A percentile compares a stretch with the other conserved stretches of the same genome.
phyloP scores from a whole-genome alignment of 2,113 vertebrate genomes.

The western clawed frog (Xenopus tropicalis) region DNA sequence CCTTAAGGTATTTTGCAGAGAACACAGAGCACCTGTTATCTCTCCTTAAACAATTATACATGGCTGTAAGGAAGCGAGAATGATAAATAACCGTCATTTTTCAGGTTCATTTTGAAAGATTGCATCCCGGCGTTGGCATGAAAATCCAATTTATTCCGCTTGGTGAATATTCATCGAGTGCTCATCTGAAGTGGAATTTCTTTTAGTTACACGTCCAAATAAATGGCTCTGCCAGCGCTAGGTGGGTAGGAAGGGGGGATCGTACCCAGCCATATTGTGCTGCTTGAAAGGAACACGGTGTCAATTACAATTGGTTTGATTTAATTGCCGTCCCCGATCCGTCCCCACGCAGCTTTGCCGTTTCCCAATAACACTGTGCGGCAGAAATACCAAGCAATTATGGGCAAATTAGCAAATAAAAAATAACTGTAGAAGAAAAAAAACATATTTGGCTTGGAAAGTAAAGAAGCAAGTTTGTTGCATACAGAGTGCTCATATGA shows the following conservation, averaged over 20 bases:
- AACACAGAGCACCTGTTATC: no score
- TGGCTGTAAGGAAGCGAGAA: no score
- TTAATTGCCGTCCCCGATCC: conserved; percentile 1
- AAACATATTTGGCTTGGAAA: neutral
- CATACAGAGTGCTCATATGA: no score
- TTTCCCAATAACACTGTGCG: neutral
- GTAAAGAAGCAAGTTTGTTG: no score
- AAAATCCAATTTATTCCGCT: no score
- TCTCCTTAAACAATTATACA: no score
- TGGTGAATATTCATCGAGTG: no score
- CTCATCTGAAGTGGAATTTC: no score
- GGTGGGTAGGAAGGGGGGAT: neutral
- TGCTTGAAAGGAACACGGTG: conserved; percentile 16
- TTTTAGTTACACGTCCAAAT: neutral
- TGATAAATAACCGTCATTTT: no score
- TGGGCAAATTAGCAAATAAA: neutral
- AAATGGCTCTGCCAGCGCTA: neutral
- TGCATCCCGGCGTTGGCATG: no score
- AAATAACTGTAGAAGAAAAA: neutral
- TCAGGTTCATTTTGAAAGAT: no score
- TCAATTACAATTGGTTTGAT: conserved; percentile 2
- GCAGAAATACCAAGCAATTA: neutral
- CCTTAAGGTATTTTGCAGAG: no score
- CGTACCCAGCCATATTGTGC: neutral
- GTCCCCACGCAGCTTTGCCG: conserved; percentile 24